Conservation (phyloP, 2,113 vertebrate species). For the Spheniscus mendiculus region DNA sequence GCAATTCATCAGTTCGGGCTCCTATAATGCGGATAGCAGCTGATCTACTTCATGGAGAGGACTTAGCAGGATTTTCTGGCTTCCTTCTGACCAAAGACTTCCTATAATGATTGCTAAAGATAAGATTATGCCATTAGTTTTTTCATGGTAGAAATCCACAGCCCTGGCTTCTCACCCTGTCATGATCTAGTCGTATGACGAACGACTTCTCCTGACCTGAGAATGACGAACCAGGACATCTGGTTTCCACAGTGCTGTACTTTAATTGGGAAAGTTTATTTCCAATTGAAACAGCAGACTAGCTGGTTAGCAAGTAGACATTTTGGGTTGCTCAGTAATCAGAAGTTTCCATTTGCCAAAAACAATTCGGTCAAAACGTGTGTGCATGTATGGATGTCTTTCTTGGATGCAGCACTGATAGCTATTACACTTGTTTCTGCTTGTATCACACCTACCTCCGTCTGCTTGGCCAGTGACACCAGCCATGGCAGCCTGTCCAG, state of each 20-base stretch:
- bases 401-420: neutral
- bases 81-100: neutral
- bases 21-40: constrained; percentile 45
- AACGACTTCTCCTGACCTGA: neutral
- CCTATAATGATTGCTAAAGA: neutral
- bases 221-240: neutral
- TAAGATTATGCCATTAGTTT: neutral
- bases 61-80: constrained; percentile 5
- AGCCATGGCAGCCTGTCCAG: neutral
- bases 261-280: neutral
- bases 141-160: neutral
- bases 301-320: neutral
- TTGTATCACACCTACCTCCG: neutral
- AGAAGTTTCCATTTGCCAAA: neutral
- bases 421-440: neutral
- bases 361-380: neutral
- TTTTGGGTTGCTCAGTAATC: neutral
- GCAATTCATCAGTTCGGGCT: constrained; percentile 54
- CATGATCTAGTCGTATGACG: neutral
- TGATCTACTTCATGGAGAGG: constrained; percentile 25
- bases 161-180: neutral
- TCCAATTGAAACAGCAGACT: neutral
- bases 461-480: neutral
- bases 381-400: neutral
- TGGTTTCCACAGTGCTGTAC: neutral